These are phyloP conservation scores for Lithosia quadra DNA, from an alignment of 2,888 invertebrate genomes.

Conservation along the genomic window DNA sequence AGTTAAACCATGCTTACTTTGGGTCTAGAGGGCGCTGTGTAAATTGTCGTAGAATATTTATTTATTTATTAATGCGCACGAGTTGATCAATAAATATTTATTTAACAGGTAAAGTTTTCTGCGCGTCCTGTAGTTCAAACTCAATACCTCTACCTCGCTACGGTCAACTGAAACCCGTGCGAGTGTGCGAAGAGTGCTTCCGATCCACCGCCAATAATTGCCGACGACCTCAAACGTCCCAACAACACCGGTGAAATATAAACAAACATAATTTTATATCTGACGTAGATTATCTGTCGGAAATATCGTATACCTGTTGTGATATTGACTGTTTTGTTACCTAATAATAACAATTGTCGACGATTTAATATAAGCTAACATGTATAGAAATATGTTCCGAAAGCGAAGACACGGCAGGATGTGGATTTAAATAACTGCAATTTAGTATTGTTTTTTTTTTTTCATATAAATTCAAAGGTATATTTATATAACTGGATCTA, in stretches of 20 bases:
- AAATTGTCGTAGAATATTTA: no score
- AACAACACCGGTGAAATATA: slow-evolving; percentile 61
- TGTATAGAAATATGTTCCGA: not conserved
- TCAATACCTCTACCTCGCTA: slow-evolving; percentile 97
- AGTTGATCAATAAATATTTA: not conserved
- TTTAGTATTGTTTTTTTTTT: not conserved
- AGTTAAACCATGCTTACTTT: no score
- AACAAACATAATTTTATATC: not conserved
- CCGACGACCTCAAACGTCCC: slow-evolving; percentile 52
- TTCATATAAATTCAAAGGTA: not conserved
- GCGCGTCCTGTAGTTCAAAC: slow-evolving; percentile 97
- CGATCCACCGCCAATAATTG: slow-evolving; percentile 61
- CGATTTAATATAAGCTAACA: slow-evolving; percentile 5
- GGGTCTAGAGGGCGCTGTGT: no score
- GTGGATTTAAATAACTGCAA: not conserved
- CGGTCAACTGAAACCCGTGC: slow-evolving; percentile 96
- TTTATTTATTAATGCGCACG: no score
- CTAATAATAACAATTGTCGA: slow-evolving; percentile 11
- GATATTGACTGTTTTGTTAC: slow-evolving; percentile 19
- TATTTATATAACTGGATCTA: no score
- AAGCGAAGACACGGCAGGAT: not conserved
- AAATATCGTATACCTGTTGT: slow-evolving; percentile 12
- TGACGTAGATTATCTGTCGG: not conserved
- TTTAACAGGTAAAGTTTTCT: slow-evolving; percentile 92
- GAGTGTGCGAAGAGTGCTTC: slow-evolving; percentile 97